Base-by-base conservation (phyloP, 2,888 invertebrate species). In the Conomelus anceps region DNA sequence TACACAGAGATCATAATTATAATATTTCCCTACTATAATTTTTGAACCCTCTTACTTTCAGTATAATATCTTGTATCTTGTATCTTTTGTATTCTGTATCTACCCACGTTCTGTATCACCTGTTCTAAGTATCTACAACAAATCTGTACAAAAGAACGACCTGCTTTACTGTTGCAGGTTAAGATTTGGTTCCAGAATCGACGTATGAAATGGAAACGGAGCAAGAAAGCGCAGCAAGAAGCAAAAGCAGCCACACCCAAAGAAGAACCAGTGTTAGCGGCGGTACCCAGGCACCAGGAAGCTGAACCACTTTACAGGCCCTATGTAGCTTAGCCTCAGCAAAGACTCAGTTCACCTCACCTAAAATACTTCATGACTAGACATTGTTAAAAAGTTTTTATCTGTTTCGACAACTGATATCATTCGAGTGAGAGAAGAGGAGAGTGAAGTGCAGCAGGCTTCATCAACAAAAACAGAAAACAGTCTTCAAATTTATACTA, bases 101-200 rank as follows among this genome's bases (percentile, higher is more conserved):
- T n/a, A n/a, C n/a, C n/a, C n/a, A n/a, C n/a, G n/a, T n/a, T n/a
- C n/a, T n/a, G n/a, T n/a, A n/a, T n/a, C n/a, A n/a, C n/a, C n/a
- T n/a, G 22, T 26, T 17, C 86, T 86, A 34, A 89, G 86, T n/a
- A n/a, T n/a, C n/a, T n/a, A n/a, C n/a, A n/a, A n/a, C n/a, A n/a
- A n/a, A n/a, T n/a, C n/a, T n/a, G n/a, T n/a, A n/a, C n/a, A n/a
- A n/a, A n/a, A n/a, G n/a, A n/a, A n/a, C n/a, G n/a, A n/a, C n/a
- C n/a, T n/a, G n/a, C n/a, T 26, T 89, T 85, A 84, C n/a, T 90
- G 86, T 91, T 91, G 29, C 95, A 98, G 97, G 98, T 98, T 91
- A 98, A 98, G 95, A 98, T 99, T 92, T 99, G 98, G 99, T 99
- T 99, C 94, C 99, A 99, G 95, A 99, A 99, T 93, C 95, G 99